Base-by-base conservation (phyloP, 2,888 invertebrate species). In the Melanostoma scalare region DNA sequence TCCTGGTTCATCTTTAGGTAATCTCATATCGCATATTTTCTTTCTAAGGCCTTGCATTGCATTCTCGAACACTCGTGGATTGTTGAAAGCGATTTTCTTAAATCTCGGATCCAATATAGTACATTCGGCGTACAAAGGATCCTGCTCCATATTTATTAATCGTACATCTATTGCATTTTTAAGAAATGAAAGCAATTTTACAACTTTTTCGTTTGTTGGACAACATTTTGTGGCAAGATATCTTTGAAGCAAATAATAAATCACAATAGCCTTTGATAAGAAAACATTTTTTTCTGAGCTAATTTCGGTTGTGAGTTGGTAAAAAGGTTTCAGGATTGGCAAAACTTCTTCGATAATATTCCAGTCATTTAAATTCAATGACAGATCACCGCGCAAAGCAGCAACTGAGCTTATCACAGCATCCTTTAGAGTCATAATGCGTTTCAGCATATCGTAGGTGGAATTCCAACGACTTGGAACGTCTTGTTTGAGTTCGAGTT, bases 391-490 rank as follows among this genome's bases (percentile, higher is more conserved):
- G 1, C 6, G 42, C 30, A 50, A 31, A 4, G 8, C 31, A 30
- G 50, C 30, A 3, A 50, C 5, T 31, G 6, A 6, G 9, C 5
- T 6, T 6, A 31, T 9, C 3, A 50, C 0, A 3, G 55, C 38
- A 38, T 55, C 55, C 10, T 55, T 55, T 6, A 55, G 6, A 3
- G 1, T 6, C n/a, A 60, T 31, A 44, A 44, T 33, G 5, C 60
- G 31, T 31, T 31, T 33, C 4, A 60, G 10, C 60, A 60, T 60
- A 31, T 60, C 33, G 33, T 33, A 44, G 10, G 44, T 60, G 9
- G 60, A 33, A 44, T 42, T 60, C 44, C 60, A 60, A n/a, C 44
- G 42, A 3, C 42, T 44, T 10, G 44, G 42, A 5, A 60, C 44
- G 44, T 60, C 60, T n/a, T 44, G 31, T 20, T 60, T 60, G 2